Conservation (phyloP, 2,888 invertebrate species). For the Colostygia pectinataria region DNA sequence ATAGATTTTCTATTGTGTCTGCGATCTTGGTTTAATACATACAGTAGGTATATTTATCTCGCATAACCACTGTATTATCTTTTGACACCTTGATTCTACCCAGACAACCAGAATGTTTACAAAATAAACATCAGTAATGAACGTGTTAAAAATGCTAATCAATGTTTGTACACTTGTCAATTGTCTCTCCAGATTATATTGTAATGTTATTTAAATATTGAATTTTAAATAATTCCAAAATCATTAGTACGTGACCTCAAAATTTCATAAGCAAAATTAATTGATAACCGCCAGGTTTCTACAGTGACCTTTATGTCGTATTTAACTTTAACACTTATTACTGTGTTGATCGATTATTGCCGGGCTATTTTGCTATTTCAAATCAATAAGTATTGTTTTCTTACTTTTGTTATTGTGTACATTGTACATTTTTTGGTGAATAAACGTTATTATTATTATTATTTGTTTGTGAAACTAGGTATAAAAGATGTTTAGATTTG, state of each 20-base stretch:
- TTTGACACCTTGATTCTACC: neutral
- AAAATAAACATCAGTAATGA: conserved; percentile 14
- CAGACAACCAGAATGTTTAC: conserved; percentile 3
- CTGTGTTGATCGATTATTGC: neutral
- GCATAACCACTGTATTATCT: neutral
- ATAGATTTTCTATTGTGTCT: too few species aligned
- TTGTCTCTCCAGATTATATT: conserved; percentile 24
- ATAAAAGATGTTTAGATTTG: too few species aligned
- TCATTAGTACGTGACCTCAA: neutral
- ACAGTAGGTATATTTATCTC: neutral
- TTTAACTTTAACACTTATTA: neutral
- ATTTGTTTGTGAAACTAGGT: too few species aligned
- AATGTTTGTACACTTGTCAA: conserved; percentile 22
- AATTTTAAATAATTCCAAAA: conserved; percentile 12
- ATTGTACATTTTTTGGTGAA: too few species aligned
- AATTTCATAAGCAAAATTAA: neutral
- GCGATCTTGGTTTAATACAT: neutral
- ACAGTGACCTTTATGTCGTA: conserved; percentile 1
- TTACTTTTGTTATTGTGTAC: too few species aligned
- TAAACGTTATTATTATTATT: too few species aligned
- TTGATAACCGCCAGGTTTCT: conserved; percentile 23
- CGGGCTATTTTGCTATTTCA: conserved; percentile 16
- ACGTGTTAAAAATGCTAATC: conserved; percentile 26
- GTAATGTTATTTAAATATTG: conserved; percentile 26
- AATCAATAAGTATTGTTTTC: conserved; percentile 1